These are phyloP conservation scores for Chromobotia macracanthus DNA, from an alignment of 2,797 vertebrate species.

Conservation along the genomic window DNA sequence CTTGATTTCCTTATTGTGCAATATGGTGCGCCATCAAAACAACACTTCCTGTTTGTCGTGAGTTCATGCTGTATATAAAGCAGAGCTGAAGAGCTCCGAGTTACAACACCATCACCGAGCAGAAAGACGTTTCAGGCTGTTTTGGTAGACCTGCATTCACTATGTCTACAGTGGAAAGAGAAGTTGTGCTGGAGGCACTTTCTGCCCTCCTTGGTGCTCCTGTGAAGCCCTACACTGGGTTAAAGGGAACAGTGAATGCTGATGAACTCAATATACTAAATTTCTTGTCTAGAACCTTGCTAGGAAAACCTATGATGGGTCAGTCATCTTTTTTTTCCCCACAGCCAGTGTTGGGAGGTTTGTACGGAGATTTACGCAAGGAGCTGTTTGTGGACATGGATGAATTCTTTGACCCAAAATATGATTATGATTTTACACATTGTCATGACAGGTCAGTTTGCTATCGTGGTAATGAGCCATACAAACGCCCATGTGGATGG, in stretches of 20 bases:
- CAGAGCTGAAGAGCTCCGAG: neutral
- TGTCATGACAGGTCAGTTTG: neutral
- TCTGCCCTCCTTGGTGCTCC: neutral
- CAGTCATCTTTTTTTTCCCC: too few relatives aligned
- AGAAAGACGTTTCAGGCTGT: neutral
- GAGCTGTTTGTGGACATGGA: conserved; percentile 38
- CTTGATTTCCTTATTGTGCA: too few relatives aligned
- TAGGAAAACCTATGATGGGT: neutral
- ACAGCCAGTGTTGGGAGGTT: neutral
- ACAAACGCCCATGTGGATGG: conserved; percentile 71
- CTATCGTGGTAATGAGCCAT: conserved; percentile 64
- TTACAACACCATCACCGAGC: neutral
- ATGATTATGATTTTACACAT: conserved; percentile 32
- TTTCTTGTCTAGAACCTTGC: neutral
- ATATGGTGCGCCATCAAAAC: too few relatives aligned
- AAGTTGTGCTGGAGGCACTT: conserved; percentile 13
- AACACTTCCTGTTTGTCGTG: too few relatives aligned
- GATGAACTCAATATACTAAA: neutral
- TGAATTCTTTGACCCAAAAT: conserved; percentile 67
- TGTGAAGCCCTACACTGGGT: neutral
- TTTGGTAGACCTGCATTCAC: neutral
- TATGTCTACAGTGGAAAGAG: neutral
- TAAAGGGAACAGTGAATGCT: neutral
- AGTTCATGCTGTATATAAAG: neutral
- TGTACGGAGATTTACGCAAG: neutral